Base-by-base conservation (phyloP, 2,888 invertebrate species). In the Altica lythri region DNA sequence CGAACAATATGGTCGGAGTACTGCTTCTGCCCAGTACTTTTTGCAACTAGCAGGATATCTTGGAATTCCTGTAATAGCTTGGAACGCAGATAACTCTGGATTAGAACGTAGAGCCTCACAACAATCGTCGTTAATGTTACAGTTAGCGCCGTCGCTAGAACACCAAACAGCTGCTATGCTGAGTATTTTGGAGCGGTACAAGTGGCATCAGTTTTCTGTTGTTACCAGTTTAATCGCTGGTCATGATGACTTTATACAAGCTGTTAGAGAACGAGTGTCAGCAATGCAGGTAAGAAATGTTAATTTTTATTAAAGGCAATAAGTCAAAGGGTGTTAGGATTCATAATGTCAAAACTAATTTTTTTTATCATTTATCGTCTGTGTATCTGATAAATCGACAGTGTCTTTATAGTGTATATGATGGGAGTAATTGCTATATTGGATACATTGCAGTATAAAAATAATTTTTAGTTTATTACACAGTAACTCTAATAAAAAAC, bases 1-100 rank as follows among this genome's bases (percentile, higher is more conserved):
- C 78, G 94, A 95, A 81, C 89, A 89, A 78, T 95, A 93, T 73
- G 94, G 94, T 38, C 84, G 92, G 60, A 92, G 92, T 77, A 94
- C 94, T 55, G 94, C 94, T 65, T 92, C 94, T 62, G 92, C 93
- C 54, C 94, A 95, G 77, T 95, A 95, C 79, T 92, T 95, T 77
- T 83, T 95, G 63, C 94, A 95, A 80, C 81, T 95, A 70, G 92
- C 94, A 64, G 93, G 92, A 53, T 95, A 95, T 79, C 82, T 95
- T 68, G 95, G 68, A 9, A 94, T 96, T 73, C 96, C 96, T 67
- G 94, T 96, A 46, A 93, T 96, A 67, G 93, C 94, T 5, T 97
- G 96, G 96, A 96, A 96, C 78, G 95, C 95, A 5, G 96, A 97
- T 77, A 96, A 96, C 78, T 93, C 95, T 30, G 96, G 95, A 29